phyloP scores from a whole-genome alignment of 2,113 vertebrate species.

The Setophaga coronata region DNA sequence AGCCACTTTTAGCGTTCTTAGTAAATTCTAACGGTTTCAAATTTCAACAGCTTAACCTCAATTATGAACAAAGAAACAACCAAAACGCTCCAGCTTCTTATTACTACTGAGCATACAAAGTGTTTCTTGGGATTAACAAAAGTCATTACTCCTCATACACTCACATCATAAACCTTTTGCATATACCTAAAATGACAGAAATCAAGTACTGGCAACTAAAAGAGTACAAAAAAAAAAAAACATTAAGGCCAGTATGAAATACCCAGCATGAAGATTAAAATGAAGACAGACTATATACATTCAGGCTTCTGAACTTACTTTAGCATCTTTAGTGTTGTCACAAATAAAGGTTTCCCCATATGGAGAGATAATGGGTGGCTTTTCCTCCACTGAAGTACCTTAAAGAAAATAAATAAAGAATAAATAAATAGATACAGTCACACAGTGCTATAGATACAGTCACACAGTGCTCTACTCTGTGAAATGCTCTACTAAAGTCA shows the following conservation, averaged over 20 bases:
- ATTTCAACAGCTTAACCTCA: neutral
- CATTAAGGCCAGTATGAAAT: neutral
- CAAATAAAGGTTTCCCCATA: constrained; percentile 89
- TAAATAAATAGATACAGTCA: neutral
- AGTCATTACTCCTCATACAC: neutral
- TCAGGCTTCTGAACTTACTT: constrained; percentile 75
- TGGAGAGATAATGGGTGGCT: constrained; percentile 79
- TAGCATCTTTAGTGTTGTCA: constrained; percentile 68
- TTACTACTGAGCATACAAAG: neutral
- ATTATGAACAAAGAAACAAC: neutral
- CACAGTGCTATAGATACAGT: neutral
- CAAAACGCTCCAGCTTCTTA: neutral
- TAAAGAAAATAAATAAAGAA: neutral
- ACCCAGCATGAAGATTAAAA: neutral
- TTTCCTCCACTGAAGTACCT: constrained; percentile 70
- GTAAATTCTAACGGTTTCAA: neutral
- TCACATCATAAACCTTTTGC: neutral
- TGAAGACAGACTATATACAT: neutral
- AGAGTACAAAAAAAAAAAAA: neutral
- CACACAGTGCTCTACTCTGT: neutral
- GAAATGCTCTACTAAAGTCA: neutral
- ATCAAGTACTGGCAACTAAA: neutral
- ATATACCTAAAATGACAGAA: neutral
- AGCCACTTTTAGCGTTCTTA: neutral
- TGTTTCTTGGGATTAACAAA: neutral